These are phyloP conservation scores for Gastrophysa polygoni DNA, from an alignment of 2,888 invertebrate genomes.

Conservation along the genomic window DNA sequence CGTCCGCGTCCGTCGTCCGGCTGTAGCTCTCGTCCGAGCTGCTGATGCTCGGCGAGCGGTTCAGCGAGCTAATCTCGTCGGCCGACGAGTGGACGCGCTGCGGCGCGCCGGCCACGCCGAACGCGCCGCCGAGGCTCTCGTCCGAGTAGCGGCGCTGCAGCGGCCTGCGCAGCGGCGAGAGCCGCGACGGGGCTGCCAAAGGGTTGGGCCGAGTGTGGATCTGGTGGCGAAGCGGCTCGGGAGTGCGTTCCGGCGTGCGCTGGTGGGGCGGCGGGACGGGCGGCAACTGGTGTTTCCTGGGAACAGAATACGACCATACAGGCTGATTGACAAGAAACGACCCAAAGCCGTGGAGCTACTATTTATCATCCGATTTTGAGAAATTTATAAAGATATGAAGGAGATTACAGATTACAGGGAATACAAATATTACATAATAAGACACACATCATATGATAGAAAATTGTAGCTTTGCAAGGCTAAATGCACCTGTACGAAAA, in stretches of 20 bases:
- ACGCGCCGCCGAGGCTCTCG: conserved; percentile 65
- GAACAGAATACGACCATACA: neutral
- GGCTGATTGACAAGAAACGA: too few relatives aligned
- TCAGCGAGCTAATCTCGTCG: conserved; percentile 81
- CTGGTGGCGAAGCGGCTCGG: conserved; percentile 51
- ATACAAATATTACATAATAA: too few relatives aligned
- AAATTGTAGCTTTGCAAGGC: too few relatives aligned
- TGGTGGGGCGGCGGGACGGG: conserved; percentile 47
- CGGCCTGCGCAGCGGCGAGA: conserved; percentile 50
- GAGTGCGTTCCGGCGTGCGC: conserved; percentile 47
- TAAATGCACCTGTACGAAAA: too few relatives aligned
- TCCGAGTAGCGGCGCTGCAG: conserved; percentile 71
- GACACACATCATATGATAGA: too few relatives aligned
- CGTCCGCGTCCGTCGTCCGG: conserved; percentile 76
- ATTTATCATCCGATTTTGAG: too few relatives aligned
- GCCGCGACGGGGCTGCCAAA: conserved; percentile 42
- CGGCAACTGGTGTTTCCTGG: conserved; percentile 44
- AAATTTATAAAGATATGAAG: too few relatives aligned
- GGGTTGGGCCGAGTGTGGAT: conserved; percentile 52
- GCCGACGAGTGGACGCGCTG: conserved; percentile 78
- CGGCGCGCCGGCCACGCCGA: conserved; percentile 49
- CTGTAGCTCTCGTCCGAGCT: conserved; percentile 87
- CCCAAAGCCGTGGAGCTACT: too few relatives aligned
- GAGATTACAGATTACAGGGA: too few relatives aligned
- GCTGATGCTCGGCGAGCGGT: conserved; percentile 81